phyloP scores from a whole-genome alignment of 2,888 invertebrate species.

The Julus scanicus region DNA sequence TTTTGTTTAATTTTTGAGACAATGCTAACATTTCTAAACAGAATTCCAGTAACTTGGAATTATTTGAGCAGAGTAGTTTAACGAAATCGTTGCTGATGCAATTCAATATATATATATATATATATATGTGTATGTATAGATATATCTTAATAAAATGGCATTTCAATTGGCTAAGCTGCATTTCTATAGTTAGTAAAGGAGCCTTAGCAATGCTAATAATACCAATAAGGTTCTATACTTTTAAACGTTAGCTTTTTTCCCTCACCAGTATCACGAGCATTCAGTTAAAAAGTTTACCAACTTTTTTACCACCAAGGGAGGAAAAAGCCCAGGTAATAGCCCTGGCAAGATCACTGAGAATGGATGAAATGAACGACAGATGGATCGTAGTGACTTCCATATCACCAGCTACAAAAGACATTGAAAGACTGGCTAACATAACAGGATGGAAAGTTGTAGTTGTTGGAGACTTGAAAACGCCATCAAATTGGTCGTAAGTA shows the following conservation, averaged over 20 bases:
- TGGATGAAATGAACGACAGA: constrained; percentile 43
- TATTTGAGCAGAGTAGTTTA: no score
- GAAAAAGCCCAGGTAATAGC: neutral
- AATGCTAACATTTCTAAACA: no score
- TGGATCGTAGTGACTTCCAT: constrained; percentile 56
- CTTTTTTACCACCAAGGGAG: constrained; percentile 7
- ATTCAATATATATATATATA: no score
- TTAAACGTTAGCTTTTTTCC: neutral
- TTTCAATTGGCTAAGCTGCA: no score
- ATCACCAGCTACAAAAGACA: constrained; percentile 48
- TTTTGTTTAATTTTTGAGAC: no score
- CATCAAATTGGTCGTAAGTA: constrained; percentile 56
- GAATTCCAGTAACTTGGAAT: no score
- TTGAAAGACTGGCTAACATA: constrained; percentile 50
- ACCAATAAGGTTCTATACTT: neutral
- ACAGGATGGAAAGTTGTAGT: constrained; percentile 56
- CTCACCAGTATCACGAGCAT: neutral
- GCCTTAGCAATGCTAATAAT: neutral
- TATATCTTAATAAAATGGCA: no score
- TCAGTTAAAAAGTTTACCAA: constrained; percentile 1
- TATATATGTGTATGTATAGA: no score
- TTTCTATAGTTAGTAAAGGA: no score
- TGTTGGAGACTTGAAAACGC: constrained; percentile 57
- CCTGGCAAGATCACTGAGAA: neutral
- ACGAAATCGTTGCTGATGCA: no score